These are phyloP conservation scores for Ecliptopera silaceata DNA, from an alignment of 2,888 invertebrate genomes.

Conservation along the genomic window DNA sequence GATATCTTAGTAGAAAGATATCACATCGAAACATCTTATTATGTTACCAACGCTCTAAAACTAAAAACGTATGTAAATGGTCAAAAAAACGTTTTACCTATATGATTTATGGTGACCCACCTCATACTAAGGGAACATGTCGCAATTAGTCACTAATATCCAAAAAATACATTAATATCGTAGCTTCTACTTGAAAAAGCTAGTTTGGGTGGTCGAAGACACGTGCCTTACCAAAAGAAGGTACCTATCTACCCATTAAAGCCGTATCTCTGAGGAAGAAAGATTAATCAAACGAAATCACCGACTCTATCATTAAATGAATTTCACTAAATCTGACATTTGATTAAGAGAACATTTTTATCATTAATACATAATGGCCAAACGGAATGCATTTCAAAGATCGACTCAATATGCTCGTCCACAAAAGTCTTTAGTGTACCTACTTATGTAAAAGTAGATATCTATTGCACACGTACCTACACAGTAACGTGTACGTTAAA, in stretches of 20 bases:
- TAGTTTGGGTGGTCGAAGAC: slow-evolving; percentile 38
- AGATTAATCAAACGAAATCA: slow-evolving; percentile 75
- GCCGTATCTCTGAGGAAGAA: slow-evolving; percentile 55
- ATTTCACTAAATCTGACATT: slow-evolving; percentile 79
- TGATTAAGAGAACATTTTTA: slow-evolving; percentile 72
- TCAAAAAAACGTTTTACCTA: background rate
- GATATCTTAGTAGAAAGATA: no score
- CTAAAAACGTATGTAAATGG: slow-evolving; percentile 2
- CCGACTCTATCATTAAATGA: slow-evolving; percentile 72
- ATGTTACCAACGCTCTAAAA: slow-evolving; percentile 1
- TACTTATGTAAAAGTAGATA: no score
- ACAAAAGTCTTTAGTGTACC: no score
- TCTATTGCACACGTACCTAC: no score
- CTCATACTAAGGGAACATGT: slow-evolving; percentile 18
- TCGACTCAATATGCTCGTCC: background rate
- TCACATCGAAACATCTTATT: no score
- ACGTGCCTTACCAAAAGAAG: slow-evolving; percentile 42
- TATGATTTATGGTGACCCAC: slow-evolving; percentile 17
- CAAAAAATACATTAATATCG: slow-evolving; percentile 23
- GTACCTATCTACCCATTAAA: slow-evolving; percentile 44
- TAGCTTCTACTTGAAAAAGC: slow-evolving; percentile 19
- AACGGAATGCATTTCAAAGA: slow-evolving; percentile 17
- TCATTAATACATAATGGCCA: slow-evolving; percentile 37
- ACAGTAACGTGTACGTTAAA: no score
- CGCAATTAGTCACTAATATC: slow-evolving; percentile 24